Evolutionary conservation across 2,888 invertebrate genomes (phyloP), one percentile per base, ranked within the genome.

Genomic region (Mechanitis messenoides): DNA sequence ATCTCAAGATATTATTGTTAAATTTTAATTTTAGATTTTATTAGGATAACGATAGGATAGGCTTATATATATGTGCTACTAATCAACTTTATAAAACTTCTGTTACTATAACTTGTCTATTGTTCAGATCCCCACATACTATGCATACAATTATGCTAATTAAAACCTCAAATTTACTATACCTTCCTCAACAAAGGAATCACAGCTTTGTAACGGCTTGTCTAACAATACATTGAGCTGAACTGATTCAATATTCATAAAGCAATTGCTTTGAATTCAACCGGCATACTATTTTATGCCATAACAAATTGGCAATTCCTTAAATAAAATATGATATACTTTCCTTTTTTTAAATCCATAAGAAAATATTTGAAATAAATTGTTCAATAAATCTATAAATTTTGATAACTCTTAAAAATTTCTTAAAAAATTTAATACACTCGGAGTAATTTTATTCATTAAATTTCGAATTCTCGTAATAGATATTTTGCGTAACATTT

Each of bases 101-200:
- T 50, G 50, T 50, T 50, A 50, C 31, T 50, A 50, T 7, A 50
- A 50, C 9, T 50, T 50, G 50, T 63, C 64, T 65, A 67, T 67
- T 68, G 67, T 69, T 65, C 56, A 59, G 59, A 63, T 55, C 46
- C 47, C 33, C 28, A 45, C 53, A 50, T 38, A 50, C 42, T 42
- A 38, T 28, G 50, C 59, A 54, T 61, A 59, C 45, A 46, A 63
- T 59, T 62, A 64, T 66, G 66, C 64, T 64, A 63, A 66, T 64
- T 66, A 64, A 62, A 66, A 64, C 62, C 60, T 60, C 59, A 66
- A 63, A 63, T 61, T 63, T 59, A 59, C 55, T 62, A 45, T 59
- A 58, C 60, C 58, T 60, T 61, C 59, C 57, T 56, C 47, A 58
- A 61, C 58, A 63, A 59, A 63, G 63, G 55, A 47, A 59, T 58